Conservation (phyloP, 1,140 invertebrate species). For the Trichoplusia ni region DNA sequence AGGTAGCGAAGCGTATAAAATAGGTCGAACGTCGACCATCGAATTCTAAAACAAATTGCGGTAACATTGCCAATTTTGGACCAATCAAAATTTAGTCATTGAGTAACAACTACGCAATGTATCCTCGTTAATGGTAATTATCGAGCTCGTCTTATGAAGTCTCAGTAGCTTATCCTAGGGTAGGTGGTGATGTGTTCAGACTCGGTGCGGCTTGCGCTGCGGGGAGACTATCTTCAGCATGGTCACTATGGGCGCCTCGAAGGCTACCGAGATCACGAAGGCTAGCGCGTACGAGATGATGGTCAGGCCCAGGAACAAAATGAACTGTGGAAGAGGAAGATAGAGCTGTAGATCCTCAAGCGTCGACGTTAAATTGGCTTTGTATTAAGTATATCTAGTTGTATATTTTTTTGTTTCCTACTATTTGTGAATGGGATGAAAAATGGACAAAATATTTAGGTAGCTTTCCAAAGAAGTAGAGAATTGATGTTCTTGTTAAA, state of each 20-base stretch:
- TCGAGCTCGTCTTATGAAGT: too few species aligned
- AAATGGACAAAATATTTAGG: too few species aligned
- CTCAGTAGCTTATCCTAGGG: neutral
- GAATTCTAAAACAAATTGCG: neutral
- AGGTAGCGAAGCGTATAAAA: conserved; percentile 15
- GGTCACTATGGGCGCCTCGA: conserved; percentile 92
- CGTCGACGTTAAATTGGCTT: too few species aligned
- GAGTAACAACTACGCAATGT: conserved; percentile 9
- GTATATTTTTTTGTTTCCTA: too few species aligned
- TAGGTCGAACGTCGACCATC: neutral
- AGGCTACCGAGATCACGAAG: conserved; percentile 89
- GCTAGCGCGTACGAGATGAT: conserved; percentile 89
- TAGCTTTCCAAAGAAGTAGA: too few species aligned
- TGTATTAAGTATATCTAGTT: too few species aligned
- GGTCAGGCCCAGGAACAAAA: conserved; percentile 89
- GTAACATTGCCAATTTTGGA: conserved; percentile 2
- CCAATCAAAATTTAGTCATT: too few species aligned
- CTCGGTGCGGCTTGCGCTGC: conserved; percentile 59
- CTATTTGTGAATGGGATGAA: too few species aligned
- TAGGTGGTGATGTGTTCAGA: conserved; percentile 2
- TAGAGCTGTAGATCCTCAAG: neutral
- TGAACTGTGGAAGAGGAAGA: conserved; percentile 80
- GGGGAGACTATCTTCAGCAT: conserved; percentile 91
- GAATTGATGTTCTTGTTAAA: too few species aligned
- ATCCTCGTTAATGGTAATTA: neutral